A percentile compares a stretch with the other conserved stretches of the same genome.
Conservation (phyloP, 2,888 invertebrate genomes). For the Mimumesa dahlbomi region DNA sequence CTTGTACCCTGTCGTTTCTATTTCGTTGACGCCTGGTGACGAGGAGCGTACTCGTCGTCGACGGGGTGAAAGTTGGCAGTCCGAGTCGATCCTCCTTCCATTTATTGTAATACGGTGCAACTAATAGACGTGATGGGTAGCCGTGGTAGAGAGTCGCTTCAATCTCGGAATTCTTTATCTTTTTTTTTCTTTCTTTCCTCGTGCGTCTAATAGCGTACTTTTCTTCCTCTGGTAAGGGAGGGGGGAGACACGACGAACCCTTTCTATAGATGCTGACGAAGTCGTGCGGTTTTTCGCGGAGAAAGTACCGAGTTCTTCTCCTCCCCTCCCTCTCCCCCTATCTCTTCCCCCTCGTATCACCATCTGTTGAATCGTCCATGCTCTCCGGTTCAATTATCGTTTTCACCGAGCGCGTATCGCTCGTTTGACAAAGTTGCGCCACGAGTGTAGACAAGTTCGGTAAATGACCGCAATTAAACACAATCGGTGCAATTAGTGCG, state of each 20-base stretch:
- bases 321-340: too few relatives aligned
- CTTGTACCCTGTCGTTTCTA: too few relatives aligned
- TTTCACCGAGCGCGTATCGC: conserved; percentile 25
- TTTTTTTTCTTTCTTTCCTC: too few relatives aligned
- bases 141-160: conserved; percentile 11
- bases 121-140: conserved; percentile 2
- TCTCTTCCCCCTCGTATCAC: background rate
- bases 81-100: conserved; percentile 15
- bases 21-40: conserved; percentile 22
- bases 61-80: conserved; percentile 32
- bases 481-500: conserved; percentile 36
- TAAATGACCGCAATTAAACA: conserved; percentile 25
- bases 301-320: conserved; percentile 45
- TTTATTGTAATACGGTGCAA: conserved; percentile 21
- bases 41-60: background rate
- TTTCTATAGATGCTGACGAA: background rate
- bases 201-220: conserved; percentile 1
- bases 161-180: conserved; percentile 9
- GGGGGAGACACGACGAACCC: background rate
- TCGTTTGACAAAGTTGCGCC: conserved; percentile 1
- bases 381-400: conserved; percentile 24
- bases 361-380: too few relatives aligned
- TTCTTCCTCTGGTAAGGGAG: background rate
- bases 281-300: conserved; percentile 25
- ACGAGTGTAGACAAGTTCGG: background rate